These are phyloP conservation scores for Xylocampa areola DNA, from an alignment of 2,888 invertebrate genomes.

Conservation along the genomic window DNA sequence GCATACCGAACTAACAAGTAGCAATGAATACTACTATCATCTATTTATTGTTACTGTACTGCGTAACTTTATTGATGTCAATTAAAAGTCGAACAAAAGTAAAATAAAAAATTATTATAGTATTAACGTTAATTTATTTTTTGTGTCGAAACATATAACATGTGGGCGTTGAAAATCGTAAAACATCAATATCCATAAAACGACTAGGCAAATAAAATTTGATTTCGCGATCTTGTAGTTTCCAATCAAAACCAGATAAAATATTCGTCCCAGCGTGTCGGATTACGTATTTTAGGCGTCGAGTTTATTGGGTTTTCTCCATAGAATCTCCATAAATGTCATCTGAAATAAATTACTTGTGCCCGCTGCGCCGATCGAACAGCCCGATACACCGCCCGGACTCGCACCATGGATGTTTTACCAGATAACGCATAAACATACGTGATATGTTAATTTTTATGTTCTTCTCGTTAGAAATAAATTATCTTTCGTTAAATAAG, in stretches of 20 bases:
- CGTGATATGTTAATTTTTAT: slow-evolving; percentile 79
- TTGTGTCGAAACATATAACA: slow-evolving; percentile 22
- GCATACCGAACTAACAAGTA: slow-evolving; percentile 41
- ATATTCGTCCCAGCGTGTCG: slow-evolving; percentile 64
- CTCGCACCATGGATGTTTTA: slow-evolving; percentile 58
- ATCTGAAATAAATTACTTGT: slow-evolving; percentile 79
- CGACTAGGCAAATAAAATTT: slow-evolving; percentile 51
- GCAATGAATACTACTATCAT: slow-evolving; percentile 27
- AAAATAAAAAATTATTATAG: slow-evolving; percentile 6
- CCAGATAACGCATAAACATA: slow-evolving; percentile 70
- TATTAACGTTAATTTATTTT: slow-evolving; percentile 31
- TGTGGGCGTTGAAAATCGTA: slow-evolving; percentile 31
- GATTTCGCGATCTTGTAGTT: slow-evolving; percentile 67
- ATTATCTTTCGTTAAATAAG: slow-evolving; percentile 59
- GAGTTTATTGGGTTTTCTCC: slow-evolving; percentile 75
- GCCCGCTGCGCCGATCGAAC: slow-evolving; percentile 63
- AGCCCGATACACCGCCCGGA: slow-evolving; percentile 58
- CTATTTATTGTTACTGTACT: neutral
- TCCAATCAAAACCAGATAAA: slow-evolving; percentile 64
- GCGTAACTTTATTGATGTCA: slow-evolving; percentile 8
- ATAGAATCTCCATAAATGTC: slow-evolving; percentile 84
- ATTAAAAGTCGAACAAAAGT: neutral
- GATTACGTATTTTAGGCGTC: slow-evolving; percentile 73
- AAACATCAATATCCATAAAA: slow-evolving; percentile 51
- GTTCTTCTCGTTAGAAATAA: slow-evolving; percentile 67